Percentiles rank a stretch among this genome's conserved stretches.
Evolutionary conservation across 2,113 vertebrate genomes (phyloP).

Genomic region (Dipodomys spectabilis): DNA sequence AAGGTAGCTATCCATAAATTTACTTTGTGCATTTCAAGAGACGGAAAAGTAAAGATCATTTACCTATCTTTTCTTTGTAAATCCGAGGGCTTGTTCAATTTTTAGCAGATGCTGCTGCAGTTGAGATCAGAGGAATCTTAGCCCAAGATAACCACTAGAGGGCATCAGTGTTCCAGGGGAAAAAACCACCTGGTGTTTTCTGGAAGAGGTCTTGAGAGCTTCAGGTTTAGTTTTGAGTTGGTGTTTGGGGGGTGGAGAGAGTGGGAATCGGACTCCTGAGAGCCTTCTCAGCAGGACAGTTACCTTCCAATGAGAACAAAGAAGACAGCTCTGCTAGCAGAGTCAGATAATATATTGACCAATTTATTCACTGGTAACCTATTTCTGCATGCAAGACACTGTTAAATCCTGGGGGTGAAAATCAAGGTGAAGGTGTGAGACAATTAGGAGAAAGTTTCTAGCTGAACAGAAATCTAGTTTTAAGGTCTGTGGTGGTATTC

Average conservation of each 20-base stretch:
- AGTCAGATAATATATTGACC: not conserved
- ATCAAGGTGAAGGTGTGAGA: not conserved
- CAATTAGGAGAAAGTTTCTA: not conserved
- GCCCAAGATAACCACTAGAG: conserved; percentile 81
- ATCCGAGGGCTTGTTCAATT: not conserved
- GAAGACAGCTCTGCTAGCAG: not conserved
- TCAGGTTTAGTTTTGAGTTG: not conserved
- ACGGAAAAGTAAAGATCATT: not conserved
- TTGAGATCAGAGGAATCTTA: not conserved
- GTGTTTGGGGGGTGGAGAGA: not conserved
- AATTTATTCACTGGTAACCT: not conserved
- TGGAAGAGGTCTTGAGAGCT: not conserved
- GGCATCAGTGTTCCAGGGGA: conserved; percentile 82
- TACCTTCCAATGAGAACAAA: not conserved
- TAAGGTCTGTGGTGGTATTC: not conserved
- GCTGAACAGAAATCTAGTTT: not conserved
- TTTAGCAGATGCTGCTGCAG: not conserved
- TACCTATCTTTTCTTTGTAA: not conserved
- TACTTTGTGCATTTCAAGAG: not conserved
- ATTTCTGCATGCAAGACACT: not conserved
- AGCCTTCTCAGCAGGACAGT: not conserved
- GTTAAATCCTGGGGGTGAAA: not conserved
- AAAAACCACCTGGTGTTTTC: not conserved
- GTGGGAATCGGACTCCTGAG: not conserved
- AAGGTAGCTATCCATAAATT: not conserved